Percentiles rank a stretch among this genome's conserved stretches.
Evolutionary conservation across 2,888 invertebrate genomes (phyloP).

Genomic region (Drosophila mimetica): DNA sequence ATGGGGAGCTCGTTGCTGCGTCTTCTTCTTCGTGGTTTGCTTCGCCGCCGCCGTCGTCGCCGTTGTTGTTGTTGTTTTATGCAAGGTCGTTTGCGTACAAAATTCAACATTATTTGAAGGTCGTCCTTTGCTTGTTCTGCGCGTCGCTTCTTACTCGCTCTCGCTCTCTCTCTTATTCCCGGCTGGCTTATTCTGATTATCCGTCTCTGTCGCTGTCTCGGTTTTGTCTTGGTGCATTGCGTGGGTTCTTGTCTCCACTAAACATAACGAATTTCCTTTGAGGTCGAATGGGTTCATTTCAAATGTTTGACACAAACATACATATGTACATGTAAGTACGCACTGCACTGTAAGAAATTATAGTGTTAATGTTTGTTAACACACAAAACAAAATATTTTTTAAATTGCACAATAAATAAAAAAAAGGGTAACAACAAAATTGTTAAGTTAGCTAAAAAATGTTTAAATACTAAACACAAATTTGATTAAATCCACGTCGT

Average conservation of each 20-base stretch:
- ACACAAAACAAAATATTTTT: too few species aligned
- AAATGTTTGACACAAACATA: too few species aligned
- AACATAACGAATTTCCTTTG: background rate
- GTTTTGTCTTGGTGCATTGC: conserved; percentile 32
- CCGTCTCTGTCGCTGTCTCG: conserved; percentile 9
- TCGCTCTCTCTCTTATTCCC: conserved; percentile 9
- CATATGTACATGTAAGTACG: background rate
- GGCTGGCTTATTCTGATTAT: conserved; percentile 1
- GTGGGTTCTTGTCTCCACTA: conserved; percentile 13
- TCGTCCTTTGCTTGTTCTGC: conserved; percentile 82
- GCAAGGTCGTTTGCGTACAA: conserved; percentile 85
- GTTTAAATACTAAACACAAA: too few species aligned
- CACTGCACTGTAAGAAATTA: background rate
- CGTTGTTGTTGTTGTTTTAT: conserved; percentile 75
- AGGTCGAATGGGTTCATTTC: background rate
- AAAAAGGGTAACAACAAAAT: too few species aligned
- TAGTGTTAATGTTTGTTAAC: too few species aligned
- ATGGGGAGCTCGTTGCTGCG: conserved; percentile 38
- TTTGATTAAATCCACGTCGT: too few species aligned
- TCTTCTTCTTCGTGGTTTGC: conserved; percentile 51
- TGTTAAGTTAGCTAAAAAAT: too few species aligned
- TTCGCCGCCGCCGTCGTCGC: conserved; percentile 48
- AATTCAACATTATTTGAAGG: conserved; percentile 85
- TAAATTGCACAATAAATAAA: too few species aligned
- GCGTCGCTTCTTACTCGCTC: conserved; percentile 49